phyloP scores from a whole-genome alignment of 92 coral and sea anemone species.

The Umimayanthus chanpuru region DNA sequence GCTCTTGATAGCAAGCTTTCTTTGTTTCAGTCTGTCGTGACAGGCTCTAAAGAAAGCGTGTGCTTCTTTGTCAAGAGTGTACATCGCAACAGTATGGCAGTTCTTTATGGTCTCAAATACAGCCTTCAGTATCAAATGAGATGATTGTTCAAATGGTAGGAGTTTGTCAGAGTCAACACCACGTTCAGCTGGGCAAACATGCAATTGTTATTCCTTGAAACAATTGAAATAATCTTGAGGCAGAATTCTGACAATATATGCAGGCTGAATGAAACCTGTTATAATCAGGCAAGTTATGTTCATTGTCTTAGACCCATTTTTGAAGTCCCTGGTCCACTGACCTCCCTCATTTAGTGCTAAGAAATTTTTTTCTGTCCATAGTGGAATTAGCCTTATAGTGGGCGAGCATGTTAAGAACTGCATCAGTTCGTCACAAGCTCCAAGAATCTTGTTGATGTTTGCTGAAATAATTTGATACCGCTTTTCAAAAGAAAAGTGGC shows the following conservation, averaged over 20 bases:
- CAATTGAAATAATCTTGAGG: constrained; percentile 46
- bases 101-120: constrained; percentile 48
- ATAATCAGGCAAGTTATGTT: constrained; percentile 53
- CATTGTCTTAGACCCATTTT: constrained; percentile 57
- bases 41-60: constrained; percentile 33
- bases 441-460: too few species aligned
- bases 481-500: too few species aligned
- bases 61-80: constrained; percentile 50
- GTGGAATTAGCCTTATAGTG: too few species aligned
- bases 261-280: constrained; percentile 60
- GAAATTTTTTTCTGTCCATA: too few species aligned
- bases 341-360: constrained; percentile 61
- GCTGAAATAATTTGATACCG: too few species aligned
- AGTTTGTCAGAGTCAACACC: constrained; percentile 58
- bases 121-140: constrained; percentile 20
- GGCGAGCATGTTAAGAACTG: too few species aligned
- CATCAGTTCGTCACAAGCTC: too few species aligned
- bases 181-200: constrained; percentile 52
- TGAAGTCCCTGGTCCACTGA: constrained; percentile 57
- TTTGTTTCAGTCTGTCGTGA: constrained; percentile 54
- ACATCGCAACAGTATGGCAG: constrained; percentile 18
- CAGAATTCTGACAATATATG: constrained; percentile 45
- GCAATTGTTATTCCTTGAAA: constrained; percentile 57
- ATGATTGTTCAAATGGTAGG: constrained; percentile 21
- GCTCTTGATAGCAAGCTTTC: constrained; percentile 39